phyloP scores from a whole-genome alignment of 2,113 vertebrate species.

The Centropus bengalensis region DNA sequence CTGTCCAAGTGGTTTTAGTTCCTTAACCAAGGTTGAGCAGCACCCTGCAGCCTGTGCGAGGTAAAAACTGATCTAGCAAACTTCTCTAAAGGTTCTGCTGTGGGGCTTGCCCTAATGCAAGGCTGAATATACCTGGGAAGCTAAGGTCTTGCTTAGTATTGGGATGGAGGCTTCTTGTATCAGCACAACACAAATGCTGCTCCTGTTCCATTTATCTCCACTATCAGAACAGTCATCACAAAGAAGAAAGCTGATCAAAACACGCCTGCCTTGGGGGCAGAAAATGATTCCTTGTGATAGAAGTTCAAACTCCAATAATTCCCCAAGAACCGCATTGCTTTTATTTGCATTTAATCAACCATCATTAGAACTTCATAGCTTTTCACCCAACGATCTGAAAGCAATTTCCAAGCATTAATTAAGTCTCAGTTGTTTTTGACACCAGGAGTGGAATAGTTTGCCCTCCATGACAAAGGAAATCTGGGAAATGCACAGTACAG shows the following conservation, averaged over 20 bases:
- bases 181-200: neutral
- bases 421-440: neutral
- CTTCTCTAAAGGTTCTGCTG: neutral
- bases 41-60: rapidly evolving
- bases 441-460: neutral
- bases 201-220: neutral
- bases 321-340: neutral
- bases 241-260: neutral
- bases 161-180: neutral
- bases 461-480: neutral
- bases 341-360: neutral
- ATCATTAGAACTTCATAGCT: neutral
- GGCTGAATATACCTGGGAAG: neutral
- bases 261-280: rapidly evolving
- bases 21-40: neutral
- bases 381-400: neutral
- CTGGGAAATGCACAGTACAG: neutral
- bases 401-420: slow-evolving; percentile 28
- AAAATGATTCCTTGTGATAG: neutral
- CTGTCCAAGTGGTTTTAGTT: neutral
- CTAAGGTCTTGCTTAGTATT: rapidly evolving
- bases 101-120: neutral
- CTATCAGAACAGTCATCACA: neutral
- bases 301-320: neutral
- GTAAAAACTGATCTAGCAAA: neutral